These are phyloP conservation scores for Meteorus colon DNA, from an alignment of 2,888 invertebrate genomes.

Conservation along the genomic window DNA sequence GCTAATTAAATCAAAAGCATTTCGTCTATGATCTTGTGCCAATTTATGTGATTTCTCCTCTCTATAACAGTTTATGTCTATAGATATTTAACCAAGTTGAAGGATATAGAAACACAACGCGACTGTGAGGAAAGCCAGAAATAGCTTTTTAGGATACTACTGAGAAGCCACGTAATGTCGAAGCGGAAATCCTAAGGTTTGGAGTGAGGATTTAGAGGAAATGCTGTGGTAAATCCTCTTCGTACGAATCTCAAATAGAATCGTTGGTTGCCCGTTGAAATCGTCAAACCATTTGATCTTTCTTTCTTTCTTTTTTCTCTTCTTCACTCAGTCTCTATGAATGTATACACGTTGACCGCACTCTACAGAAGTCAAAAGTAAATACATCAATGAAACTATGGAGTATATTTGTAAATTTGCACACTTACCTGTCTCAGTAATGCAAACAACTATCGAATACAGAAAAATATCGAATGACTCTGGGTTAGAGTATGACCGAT, in stretches of 20 bases:
- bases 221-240: constrained; percentile 10
- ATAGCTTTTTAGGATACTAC: constrained; percentile 19
- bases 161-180: constrained; percentile 29
- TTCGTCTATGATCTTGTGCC: constrained; percentile 19
- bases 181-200: constrained; percentile 18
- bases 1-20: constrained; percentile 35
- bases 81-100: constrained; percentile 7
- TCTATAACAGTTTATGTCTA: not conserved
- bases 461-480: not conserved
- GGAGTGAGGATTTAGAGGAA: constrained; percentile 26
- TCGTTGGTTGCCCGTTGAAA: constrained; percentile 1
- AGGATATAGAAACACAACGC: constrained; percentile 7
- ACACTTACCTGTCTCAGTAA: not conserved
- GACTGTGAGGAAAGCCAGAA: constrained; percentile 8
- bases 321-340: not conserved
- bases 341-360: not conserved
- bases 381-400: not conserved
- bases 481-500: not conserved
- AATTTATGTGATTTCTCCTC: constrained; percentile 31
- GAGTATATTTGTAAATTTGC: constrained; percentile 6
- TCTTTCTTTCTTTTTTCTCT: not conserved
- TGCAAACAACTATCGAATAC: not conserved
- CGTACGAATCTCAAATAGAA: constrained; percentile 26
- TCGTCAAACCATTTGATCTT: constrained; percentile 18
- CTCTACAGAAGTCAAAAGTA: constrained; percentile 1